phyloP scores from a whole-genome alignment of 2,797 vertebrate species.

The Brachyrhaphis roseni region DNA sequence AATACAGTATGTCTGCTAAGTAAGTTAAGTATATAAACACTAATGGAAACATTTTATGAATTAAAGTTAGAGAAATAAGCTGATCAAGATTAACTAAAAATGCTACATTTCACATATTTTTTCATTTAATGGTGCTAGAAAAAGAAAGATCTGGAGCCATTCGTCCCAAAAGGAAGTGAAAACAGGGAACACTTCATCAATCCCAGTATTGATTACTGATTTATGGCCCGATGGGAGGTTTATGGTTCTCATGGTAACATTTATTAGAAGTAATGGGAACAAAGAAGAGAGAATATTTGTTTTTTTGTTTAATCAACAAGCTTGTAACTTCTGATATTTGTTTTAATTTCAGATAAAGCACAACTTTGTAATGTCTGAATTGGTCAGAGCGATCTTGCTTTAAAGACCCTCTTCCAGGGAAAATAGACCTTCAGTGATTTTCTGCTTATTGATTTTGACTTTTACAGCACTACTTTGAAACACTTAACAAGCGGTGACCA shows the following conservation, averaged over 20 bases:
- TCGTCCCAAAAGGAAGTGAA: not conserved
- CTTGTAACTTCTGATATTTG: not conserved
- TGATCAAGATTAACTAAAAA: not conserved
- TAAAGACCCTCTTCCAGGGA: not conserved
- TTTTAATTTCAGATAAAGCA: not conserved
- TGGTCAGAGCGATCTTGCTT: not conserved
- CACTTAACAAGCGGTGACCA: conserved; percentile 7
- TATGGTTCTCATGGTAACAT: conserved; percentile 30
- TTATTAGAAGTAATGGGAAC: not conserved
- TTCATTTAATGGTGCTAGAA: not conserved
- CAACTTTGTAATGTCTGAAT: too few species aligned
- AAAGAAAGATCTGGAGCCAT: not conserved
- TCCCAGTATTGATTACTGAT: conserved; percentile 37
- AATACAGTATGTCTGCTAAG: conserved; percentile 29
- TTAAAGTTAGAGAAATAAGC: not conserved
- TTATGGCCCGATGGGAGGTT: not conserved
- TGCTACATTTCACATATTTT: not conserved
- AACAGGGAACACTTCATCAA: conserved; percentile 33
- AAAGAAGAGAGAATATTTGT: not conserved
- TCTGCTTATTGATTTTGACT: not conserved
- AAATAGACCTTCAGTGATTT: not conserved
- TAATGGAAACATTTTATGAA: conserved; percentile 33
- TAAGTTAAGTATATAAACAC: not conserved
- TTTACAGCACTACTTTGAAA: conserved; percentile 10
- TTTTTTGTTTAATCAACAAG: not conserved